phyloP scores from a whole-genome alignment of 2,113 vertebrate species.

The Irena cyanogastra region DNA sequence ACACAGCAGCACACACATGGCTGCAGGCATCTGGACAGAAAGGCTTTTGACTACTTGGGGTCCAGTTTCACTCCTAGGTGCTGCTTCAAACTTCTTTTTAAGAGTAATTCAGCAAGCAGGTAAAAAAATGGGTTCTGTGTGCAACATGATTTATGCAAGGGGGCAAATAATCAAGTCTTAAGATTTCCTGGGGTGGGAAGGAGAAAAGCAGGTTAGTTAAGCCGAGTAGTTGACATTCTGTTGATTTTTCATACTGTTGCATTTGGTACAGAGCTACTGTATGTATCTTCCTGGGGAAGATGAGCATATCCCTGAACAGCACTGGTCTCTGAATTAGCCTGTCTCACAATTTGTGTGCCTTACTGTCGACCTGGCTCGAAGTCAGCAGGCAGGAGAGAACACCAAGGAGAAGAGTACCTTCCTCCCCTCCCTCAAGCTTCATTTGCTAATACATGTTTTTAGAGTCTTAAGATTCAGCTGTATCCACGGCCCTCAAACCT shows the following conservation, averaged over 20 bases:
- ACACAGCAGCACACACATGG: neutral
- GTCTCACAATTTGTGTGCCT: neutral
- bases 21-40: neutral
- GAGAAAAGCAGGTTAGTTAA: neutral
- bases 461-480: neutral
- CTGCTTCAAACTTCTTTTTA: neutral
- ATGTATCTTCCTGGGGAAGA: neutral
- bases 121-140: neutral
- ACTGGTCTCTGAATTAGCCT: neutral
- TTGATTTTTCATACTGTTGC: neutral
- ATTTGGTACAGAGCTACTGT: neutral
- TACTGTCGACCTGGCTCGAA: neutral
- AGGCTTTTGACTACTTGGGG: neutral
- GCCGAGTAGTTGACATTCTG: neutral
- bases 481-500: neutral
- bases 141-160: neutral
- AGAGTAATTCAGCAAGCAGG: neutral
- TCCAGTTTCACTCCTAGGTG: neutral
- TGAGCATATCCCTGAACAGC: neutral
- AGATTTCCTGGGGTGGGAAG: neutral
- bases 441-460: neutral
- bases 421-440: neutral
- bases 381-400: neutral
- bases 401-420: neutral
- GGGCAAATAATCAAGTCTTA: neutral